These are phyloP conservation scores for Cynocephalus volans DNA, from an alignment of 2,113 vertebrate genomes.

Conservation along the genomic window DNA sequence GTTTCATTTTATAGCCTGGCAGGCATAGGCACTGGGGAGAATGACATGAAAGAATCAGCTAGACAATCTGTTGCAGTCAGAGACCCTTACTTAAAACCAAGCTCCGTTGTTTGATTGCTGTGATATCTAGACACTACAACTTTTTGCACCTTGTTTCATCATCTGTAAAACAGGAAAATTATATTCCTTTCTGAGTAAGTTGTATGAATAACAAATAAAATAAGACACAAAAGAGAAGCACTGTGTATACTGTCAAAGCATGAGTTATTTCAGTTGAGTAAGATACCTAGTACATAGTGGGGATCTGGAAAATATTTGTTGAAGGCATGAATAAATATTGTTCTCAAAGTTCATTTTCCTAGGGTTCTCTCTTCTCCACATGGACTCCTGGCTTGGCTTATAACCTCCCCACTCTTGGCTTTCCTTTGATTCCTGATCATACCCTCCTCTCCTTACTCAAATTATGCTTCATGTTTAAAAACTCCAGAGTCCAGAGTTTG, in stretches of 20 bases:
- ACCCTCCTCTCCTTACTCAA: not conserved
- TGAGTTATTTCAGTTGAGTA: not conserved
- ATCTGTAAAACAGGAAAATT: conserved; percentile 64
- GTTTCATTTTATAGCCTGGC: not conserved
- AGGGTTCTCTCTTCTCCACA: not conserved
- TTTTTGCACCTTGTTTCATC: conserved; percentile 61
- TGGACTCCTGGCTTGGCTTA: not conserved
- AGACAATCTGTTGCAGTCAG: not conserved
- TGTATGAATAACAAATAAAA: conserved; percentile 31
- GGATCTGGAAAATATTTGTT: not conserved
- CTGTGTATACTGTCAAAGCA: not conserved
- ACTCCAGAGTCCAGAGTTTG: not conserved
- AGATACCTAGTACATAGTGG: not conserved
- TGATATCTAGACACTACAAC: conserved; percentile 41
- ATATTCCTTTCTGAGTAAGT: conserved; percentile 50
- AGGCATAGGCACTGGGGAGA: not conserved
- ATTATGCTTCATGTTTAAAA: not conserved
- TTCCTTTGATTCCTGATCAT: not conserved
- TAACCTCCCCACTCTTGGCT: not conserved
- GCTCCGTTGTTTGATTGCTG: conserved; percentile 32
- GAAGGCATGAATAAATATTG: not conserved
- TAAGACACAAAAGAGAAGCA: not conserved
- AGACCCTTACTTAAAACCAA: conserved; percentile 48
- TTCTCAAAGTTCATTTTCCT: not conserved
- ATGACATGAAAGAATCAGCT: not conserved